Base-by-base conservation (phyloP, 2,113 vertebrate species). In the Xiphophorus hellerii region DNA sequence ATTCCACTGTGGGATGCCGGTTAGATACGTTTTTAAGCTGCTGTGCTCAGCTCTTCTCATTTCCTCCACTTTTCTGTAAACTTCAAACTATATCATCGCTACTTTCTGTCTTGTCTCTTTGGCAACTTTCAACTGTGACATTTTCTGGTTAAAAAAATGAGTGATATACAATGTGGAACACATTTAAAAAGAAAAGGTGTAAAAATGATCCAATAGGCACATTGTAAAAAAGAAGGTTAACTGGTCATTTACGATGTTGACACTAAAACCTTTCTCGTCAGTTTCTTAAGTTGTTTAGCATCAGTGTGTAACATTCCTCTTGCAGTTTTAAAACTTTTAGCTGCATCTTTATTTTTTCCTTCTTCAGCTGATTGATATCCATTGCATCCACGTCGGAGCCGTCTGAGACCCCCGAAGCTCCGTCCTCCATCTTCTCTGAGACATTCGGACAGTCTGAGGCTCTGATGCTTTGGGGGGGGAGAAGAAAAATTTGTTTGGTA, bases 251-350 rank as follows among this genome's bases (percentile, higher is more conserved):
- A 17, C 44, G 2, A 7, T 20, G 17, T 48, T 20, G 14, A 48
- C 22, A 2, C 17, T n/a, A 25, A n/a, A 58, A 10, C 22, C 1
- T 25, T 58, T 58, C 22, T 22, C 0, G 25, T 58, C 22, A 25
- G 25, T 58, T n/a, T 58, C n/a, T n/a, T 10, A 58, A 58, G 51
- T 58, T 25, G 0, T n/a, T 25, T n/a, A 58, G 51, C 51, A n/a
- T 25, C 22, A 58, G 17, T 0, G 68, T 61, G 77, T 81, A 90
- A 74, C 76, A 86, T 28, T 84, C 69, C 33, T 86, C 79, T 27
- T 88, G 86, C 33, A 86, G 25, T 35, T 60, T 82, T 35, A 90
- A 42, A 11, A 90, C 79, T 69, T 72, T 90, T 1, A 90, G 13
- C 4, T 90, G 81, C 81, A 78, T 37, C 70, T 81, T 82, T 8